phyloP scores from a whole-genome alignment of 1,140 invertebrate genomes.

The Papilio helenus region DNA sequence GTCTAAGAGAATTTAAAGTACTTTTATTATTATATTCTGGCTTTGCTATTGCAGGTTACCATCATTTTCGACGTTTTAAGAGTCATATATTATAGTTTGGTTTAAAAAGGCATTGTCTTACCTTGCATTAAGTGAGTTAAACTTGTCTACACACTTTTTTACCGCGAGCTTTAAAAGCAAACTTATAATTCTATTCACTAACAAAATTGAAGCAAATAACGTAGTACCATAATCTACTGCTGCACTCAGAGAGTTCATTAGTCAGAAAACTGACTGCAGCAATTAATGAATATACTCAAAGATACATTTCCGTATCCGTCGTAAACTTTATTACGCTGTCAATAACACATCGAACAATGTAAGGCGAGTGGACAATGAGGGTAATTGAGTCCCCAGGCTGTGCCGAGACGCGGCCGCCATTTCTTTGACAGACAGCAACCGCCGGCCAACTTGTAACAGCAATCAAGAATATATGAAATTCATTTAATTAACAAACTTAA shows the following conservation, averaged over 20 bases:
- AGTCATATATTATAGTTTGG: too few relatives aligned
- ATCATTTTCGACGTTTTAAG: too few relatives aligned
- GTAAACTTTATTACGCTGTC: conserved; percentile 15
- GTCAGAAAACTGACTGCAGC: not conserved
- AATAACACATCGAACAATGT: conserved; percentile 36
- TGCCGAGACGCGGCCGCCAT: conserved; percentile 1
- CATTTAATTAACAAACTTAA: not conserved
- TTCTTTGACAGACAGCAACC: conserved; percentile 25
- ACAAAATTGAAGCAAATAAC: too few relatives aligned
- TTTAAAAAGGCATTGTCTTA: too few relatives aligned
- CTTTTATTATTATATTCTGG: not conserved
- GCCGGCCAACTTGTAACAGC: not conserved
- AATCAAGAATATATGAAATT: not conserved
- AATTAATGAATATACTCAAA: not conserved
- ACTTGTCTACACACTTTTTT: not conserved
- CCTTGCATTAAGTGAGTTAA: not conserved
- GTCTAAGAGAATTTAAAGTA: not conserved
- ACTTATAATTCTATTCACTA: too few relatives aligned
- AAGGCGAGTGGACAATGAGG: conserved; percentile 26
- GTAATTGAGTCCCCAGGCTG: conserved; percentile 30
- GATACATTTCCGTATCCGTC: not conserved
- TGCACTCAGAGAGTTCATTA: too few relatives aligned
- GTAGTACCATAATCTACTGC: too few relatives aligned
- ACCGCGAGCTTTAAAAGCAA: too few relatives aligned
- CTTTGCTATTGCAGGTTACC: too few relatives aligned